Base-by-base conservation (phyloP, 2,888 invertebrate genomes). In the Campoplex nolae region DNA sequence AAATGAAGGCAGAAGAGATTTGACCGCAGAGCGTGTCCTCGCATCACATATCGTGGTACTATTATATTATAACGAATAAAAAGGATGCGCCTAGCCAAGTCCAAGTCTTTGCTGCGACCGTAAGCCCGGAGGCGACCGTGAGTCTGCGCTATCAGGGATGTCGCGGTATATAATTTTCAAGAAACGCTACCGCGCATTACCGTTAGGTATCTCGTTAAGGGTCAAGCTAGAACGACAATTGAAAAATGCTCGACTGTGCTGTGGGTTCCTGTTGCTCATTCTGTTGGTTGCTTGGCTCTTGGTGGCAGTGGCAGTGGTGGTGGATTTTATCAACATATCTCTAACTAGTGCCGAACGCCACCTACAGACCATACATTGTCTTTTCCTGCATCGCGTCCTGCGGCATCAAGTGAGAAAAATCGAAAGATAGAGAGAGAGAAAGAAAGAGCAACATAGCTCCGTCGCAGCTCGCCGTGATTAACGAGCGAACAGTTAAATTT, bases 161-260 rank as follows among this genome's bases (percentile, higher is more conserved):
- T 87, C 87, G 87, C 87, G 83, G 87, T 87, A 80, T 87, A 85
- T 87, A 87, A 87, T 87, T 87, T 87, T 87, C 87, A 85, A 87
- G 87, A 85, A 87, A 87, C 87, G 87, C 87, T 87, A 87, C 87
- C 83, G 87, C 87, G 79, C 81, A 83, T 84, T 87, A 87, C 87
- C 87, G 87, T 87, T 87, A 87, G 87, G 87, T 85, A 85, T 87
- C 87, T 87, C 87, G 87, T 87, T 85, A 84, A 84, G 87, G 87
- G 87, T 87, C 87, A 87, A 85, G 87, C 85, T 71, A 68, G 71
- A 87, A 62, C 85, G 85, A 87, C 87, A 76, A 85, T 85, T 87
- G 87, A 87, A 87, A 87, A 87, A 87, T 85, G 42, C 65, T 77
- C 48, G 81, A 78, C 51, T 56, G 75, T 58, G 38, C 82, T 51